Conservation (phyloP, 2,113 vertebrate genomes). For the Phyllostomus hastatus region DNA sequence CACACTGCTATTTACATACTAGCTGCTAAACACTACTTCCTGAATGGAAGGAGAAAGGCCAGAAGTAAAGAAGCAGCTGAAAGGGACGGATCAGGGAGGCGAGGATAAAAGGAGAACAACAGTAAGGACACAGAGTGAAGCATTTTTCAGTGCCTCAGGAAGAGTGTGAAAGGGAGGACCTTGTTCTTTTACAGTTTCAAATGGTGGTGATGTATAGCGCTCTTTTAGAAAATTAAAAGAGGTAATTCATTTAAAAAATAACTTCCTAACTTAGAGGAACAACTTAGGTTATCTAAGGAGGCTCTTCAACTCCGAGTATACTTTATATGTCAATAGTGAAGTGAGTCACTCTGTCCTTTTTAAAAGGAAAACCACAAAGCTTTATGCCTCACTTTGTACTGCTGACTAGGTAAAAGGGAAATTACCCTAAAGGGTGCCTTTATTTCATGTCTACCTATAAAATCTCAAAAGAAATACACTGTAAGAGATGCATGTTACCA, state of each 20-base stretch:
- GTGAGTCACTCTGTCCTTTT: background rate
- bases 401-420: constrained; percentile 33
- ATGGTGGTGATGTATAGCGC: background rate
- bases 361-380: background rate
- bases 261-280: background rate
- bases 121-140: background rate
- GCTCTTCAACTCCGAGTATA: background rate
- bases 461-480: background rate
- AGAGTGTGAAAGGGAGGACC: background rate
- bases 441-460: background rate
- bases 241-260: background rate
- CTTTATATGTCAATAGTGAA: background rate
- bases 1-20: background rate
- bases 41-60: background rate
- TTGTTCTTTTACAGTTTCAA: background rate
- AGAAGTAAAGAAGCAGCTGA: background rate
- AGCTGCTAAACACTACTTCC: background rate
- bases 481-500: background rate
- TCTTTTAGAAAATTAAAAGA: constrained; percentile 27
- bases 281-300: background rate
- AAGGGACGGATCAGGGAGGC: background rate
- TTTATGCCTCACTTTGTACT: background rate
- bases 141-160: background rate
- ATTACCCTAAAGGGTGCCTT: background rate
- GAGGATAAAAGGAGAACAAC: background rate